Base-by-base conservation (phyloP, 1,140 invertebrate genomes). In the Penaeus chinensis region DNA sequence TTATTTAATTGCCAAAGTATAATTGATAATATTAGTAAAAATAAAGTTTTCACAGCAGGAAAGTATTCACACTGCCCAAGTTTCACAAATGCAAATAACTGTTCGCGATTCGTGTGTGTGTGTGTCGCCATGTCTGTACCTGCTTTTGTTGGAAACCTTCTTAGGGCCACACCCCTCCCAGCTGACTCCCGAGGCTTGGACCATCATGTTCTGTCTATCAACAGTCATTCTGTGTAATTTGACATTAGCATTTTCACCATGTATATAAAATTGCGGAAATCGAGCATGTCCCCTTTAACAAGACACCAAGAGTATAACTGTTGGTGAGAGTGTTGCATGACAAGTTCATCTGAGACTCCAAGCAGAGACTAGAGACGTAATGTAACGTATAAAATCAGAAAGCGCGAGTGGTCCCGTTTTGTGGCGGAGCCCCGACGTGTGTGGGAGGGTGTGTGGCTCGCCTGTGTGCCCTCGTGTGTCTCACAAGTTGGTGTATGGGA, bases 401-500 rank as follows among this genome's bases (percentile, higher is more conserved):
- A 54, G 54, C 54, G 54, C 54, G 54, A 54, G 54, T 54, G 54
- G 54, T 54, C 54, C 54, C 54, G 1, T 16, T 54, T 54, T 54
- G 11, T 11, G 54, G 54, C 11, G 8, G 10, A 11, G 54, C 54
- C 54, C 8, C 54, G 11, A 54, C 54, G 54, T 54, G 54, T 54
- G 54, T 54, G 54, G 54, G 54, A 54, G 54, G 54, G 54, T 54
- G 54, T 54, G 54, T 54, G 54, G 54, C 54, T 54, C 54, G 54
- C 82, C 74, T 78, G 60, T 85, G 83, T 76, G 71, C 83, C 78
- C 76, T 69, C 76, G n/a, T 82, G 79, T 82, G 61, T 82, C 71
- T 87, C 63, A 82, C 74, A 87, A 83, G 86, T 87, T 87, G 86
- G 86, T 87, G 86, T 87, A 87, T 87, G 86, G 86, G 86, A 87